Evolutionary conservation across 2,113 vertebrate species (phyloP).

Genomic region (Alethe diademata): DNA sequence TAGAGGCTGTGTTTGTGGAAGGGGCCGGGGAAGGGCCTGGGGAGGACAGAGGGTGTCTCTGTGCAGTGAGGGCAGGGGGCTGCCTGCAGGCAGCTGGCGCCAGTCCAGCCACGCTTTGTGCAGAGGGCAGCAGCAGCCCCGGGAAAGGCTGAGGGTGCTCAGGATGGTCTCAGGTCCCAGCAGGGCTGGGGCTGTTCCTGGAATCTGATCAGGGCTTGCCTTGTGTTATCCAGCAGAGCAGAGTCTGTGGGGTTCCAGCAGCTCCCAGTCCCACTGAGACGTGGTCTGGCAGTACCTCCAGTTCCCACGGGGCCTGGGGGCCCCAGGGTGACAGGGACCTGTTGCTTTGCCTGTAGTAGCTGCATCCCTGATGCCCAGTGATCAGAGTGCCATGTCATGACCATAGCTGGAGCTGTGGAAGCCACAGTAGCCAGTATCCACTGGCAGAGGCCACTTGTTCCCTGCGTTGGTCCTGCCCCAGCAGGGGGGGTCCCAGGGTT

Average conservation of each 20-base stretch:
- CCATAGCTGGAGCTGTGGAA: neutral
- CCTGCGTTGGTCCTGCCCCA: rapidly evolving
- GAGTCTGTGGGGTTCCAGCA: rapidly evolving
- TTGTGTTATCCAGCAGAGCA: neutral
- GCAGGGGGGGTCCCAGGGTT: neutral
- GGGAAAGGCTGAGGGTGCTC: neutral
- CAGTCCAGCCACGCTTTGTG: neutral
- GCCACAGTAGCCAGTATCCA: rapidly evolving
- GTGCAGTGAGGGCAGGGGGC: neutral
- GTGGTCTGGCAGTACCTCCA: neutral
- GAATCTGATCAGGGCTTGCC: conserved; percentile 60
- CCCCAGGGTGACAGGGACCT: neutral
- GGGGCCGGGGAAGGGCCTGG: neutral
- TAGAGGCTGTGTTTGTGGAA: conserved; percentile 34
- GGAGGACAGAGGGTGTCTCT: conserved; percentile 44
- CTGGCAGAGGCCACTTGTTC: neutral
- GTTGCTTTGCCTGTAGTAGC: neutral
- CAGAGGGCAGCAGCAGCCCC: neutral
- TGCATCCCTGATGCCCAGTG: neutral
- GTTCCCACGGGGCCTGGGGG: neutral
- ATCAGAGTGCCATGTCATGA: rapidly evolving
- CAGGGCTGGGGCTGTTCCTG: neutral
- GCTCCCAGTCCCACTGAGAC: neutral
- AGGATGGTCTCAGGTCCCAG: rapidly evolving
- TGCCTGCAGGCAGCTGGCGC: neutral